phyloP scores from a whole-genome alignment of 2,797 vertebrate genomes.

The Acanthopagrus latus region DNA sequence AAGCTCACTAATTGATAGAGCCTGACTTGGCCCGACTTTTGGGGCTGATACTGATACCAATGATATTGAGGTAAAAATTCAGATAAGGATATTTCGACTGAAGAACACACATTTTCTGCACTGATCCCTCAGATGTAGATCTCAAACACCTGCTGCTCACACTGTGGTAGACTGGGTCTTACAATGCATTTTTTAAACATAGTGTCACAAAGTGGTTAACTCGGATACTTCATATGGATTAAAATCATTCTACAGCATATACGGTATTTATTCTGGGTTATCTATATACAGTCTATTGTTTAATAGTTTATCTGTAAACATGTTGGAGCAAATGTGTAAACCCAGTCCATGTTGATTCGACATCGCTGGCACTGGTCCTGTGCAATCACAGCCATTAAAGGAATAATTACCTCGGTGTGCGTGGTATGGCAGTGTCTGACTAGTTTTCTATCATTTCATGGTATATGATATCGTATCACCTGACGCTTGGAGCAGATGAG shows the following conservation, averaged over 20 bases:
- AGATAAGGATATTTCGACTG: too few relatives aligned
- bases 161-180: not conserved
- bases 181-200: not conserved
- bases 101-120: too few relatives aligned
- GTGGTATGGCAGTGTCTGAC: not conserved
- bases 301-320: not conserved
- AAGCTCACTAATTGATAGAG: not conserved
- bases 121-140: too few relatives aligned
- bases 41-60: too few relatives aligned
- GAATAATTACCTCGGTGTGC: slow-evolving; percentile 9
- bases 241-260: not conserved
- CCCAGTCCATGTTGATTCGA: slow-evolving; percentile 17
- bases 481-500: not conserved
- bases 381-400: not conserved
- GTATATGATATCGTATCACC: not conserved
- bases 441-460: slow-evolving; percentile 7
- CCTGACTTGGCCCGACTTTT: too few relatives aligned
- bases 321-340: slow-evolving; percentile 7
- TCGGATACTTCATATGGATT: not conserved
- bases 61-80: too few relatives aligned
- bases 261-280: not conserved
- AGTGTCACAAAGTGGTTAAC: not conserved
- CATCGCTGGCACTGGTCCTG: not conserved
- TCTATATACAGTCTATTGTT: not conserved
- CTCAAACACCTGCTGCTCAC: not conserved